Evolutionary conservation across 2,888 invertebrate species (phyloP), one percentile per base, ranked within the genome.

Genomic region (Heliothis peltigera): DNA sequence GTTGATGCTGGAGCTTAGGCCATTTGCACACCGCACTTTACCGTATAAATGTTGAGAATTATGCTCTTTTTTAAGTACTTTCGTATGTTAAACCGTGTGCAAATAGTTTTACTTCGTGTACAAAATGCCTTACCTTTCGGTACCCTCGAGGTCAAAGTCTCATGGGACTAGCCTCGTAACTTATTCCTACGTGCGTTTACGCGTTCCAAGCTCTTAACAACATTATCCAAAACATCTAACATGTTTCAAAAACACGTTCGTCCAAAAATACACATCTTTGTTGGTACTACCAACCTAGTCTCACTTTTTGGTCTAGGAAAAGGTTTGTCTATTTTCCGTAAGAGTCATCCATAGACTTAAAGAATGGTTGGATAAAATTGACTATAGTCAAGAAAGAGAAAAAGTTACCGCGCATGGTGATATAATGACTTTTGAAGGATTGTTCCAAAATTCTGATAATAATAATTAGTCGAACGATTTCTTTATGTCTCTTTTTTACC

Each of bases 211-310:
- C 73, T 71, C 72, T 70, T 64, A 76, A 25, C 65, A 70, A 58
- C 63, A 64, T 59, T 66, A 66, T 59, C 62, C 63, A 64, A 76
- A 79, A 69, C 70, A 78, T 61, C 42, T 64, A 53, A 21, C 52
- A 70, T 66, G 61, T 68, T 58, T 63, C 65, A 21, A 64, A 72
- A 76, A 77, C 79, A 72, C 59, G 39, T 49, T 53, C 51, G 17
- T 77, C 72, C 63, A 77, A 79, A 77, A 77, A 77, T 77, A 79
- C 77, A 59, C 56, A 53, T 77, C 57, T 79, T 61, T 64, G 18
- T 46, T 48, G 58, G 58, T 32, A 65, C 42, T 72, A 76, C 72
- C 68, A 72, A 44, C 73, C 77, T 77, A 68, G 68, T 61, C 17
- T 35, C 47, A 59, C 18, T 62, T 54, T 6, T 46, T 22, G n/a